These are phyloP conservation scores for Tyrophagus putrescentiae DNA, from an alignment of 1,140 invertebrate species.

Conservation along the genomic window DNA sequence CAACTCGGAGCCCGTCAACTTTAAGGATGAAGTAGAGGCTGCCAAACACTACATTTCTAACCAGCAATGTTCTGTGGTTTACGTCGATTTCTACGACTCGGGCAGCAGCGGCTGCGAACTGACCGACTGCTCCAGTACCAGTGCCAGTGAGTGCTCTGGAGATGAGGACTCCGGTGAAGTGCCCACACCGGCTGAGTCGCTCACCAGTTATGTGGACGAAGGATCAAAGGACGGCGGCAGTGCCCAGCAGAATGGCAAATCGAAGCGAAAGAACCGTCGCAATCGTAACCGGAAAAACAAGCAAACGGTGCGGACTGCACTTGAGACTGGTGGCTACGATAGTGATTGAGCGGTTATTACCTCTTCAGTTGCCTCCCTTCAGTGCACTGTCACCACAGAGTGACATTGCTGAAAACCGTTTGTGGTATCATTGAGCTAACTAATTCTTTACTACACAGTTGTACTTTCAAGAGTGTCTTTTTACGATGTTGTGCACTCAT, in stretches of 20 bases:
- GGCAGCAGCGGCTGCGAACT: neutral
- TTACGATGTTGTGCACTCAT: no score
- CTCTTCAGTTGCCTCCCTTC: no score
- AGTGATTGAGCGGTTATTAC: no score
- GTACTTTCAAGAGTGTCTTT: no score
- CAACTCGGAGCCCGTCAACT: neutral
- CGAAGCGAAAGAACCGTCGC: constrained; percentile 5
- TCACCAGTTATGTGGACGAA: constrained; percentile 4
- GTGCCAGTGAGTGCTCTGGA: neutral
- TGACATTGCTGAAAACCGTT: no score
- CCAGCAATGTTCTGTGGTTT: neutral
- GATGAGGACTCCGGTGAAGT: neutral
- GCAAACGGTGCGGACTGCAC: neutral
- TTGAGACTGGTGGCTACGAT: constrained; percentile 9
- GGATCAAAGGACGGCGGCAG: neutral
- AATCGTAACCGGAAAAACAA: constrained; percentile 11
- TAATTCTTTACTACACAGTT: no score
- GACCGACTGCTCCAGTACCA: no score
- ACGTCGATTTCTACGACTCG: neutral
- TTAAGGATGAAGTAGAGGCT: neutral
- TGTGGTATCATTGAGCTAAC: no score
- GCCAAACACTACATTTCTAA: neutral
- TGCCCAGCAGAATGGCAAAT: neutral
- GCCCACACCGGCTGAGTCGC: no score
- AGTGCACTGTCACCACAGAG: no score